A percentile compares a stretch with the other conserved stretches of the same genome.
Conservation (phyloP, 2,113 vertebrate genomes). For the Eretmochelys imbricata region DNA sequence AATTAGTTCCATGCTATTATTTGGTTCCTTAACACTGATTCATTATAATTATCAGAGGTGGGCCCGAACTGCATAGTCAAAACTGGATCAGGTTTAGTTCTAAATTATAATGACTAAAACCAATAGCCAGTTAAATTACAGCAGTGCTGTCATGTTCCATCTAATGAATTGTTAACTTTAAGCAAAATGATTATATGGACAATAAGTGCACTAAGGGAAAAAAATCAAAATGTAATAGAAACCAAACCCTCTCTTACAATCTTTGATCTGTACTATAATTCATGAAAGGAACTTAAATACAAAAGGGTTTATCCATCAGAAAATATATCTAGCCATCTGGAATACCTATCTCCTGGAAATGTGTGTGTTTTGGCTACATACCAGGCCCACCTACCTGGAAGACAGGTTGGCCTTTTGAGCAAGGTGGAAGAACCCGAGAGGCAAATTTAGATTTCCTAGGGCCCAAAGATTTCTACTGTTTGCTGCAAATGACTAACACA, state of each 20-base stretch:
- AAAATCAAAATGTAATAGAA: constrained; percentile 43
- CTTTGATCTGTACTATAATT: background rate
- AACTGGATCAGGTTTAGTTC: background rate
- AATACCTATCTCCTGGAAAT: constrained; percentile 16
- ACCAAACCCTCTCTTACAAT: constrained; percentile 31
- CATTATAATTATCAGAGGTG: background rate
- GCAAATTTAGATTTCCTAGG: constrained; percentile 48
- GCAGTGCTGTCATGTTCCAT: background rate
- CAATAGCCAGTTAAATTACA: constrained; percentile 14
- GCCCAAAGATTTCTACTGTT: background rate
- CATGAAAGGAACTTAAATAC: constrained; percentile 44
- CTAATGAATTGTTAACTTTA: constrained; percentile 37
- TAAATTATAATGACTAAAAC: constrained; percentile 10
- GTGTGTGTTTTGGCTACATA: background rate
- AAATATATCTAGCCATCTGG: constrained; percentile 18
- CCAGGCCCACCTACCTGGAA: constrained; percentile 8
- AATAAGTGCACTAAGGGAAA: constrained; percentile 34
- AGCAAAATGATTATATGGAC: constrained; percentile 36
- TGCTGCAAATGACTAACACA: constrained; percentile 49
- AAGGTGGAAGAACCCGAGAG: constrained; percentile 47
- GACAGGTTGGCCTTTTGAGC: constrained; percentile 21
- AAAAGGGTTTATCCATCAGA: constrained; percentile 39
- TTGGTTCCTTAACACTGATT: background rate
- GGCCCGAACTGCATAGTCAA: background rate
- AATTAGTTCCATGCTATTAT: background rate